A percentile compares a stretch with the other conserved stretches of the same genome.
These are phyloP conservation scores for Druon quercuslanigerum DNA, from an alignment of 1,140 invertebrate species.

Conservation along the genomic window DNA sequence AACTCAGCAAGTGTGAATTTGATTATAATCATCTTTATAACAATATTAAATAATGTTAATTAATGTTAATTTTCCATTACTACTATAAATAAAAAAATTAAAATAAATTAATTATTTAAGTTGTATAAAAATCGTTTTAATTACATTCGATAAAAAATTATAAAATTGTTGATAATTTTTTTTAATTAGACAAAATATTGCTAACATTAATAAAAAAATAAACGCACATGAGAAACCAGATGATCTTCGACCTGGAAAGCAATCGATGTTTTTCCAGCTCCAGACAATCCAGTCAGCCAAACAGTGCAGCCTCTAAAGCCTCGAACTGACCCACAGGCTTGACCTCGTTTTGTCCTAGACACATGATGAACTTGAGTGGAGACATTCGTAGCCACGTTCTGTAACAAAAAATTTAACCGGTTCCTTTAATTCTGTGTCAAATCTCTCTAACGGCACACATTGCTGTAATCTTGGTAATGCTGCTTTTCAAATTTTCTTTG, in stretches of 20 bases:
- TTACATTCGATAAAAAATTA: no score
- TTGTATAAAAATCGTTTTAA: no score
- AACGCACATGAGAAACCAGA: slow-evolving; percentile 55
- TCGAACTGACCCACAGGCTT: slow-evolving; percentile 87
- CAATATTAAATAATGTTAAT: no score
- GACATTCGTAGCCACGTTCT: slow-evolving; percentile 84
- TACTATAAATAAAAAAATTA: no score
- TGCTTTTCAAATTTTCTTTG: no score
- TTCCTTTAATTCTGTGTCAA: not conserved
- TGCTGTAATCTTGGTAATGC: not conserved
- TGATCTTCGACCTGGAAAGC: slow-evolving; percentile 80
- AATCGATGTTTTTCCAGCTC: slow-evolving; percentile 98
- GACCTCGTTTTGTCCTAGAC: slow-evolving; percentile 92
- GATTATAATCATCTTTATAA: no score
- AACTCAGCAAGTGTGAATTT: no score
- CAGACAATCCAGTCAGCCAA: slow-evolving; percentile 98
- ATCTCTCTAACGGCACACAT: not conserved
- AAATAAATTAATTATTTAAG: no score
- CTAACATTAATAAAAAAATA: not conserved
- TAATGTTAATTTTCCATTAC: no score
- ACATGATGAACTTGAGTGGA: slow-evolving; percentile 95
- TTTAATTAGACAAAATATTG: not conserved
- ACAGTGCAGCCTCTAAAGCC: slow-evolving; percentile 97
- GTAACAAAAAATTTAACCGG: slow-evolving; percentile 24
- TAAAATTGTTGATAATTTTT: no score